Evolutionary conservation across 2,888 invertebrate genomes (phyloP), one percentile per base, ranked within the genome.

Genomic region (Peribatodes rhomboidaria): DNA sequence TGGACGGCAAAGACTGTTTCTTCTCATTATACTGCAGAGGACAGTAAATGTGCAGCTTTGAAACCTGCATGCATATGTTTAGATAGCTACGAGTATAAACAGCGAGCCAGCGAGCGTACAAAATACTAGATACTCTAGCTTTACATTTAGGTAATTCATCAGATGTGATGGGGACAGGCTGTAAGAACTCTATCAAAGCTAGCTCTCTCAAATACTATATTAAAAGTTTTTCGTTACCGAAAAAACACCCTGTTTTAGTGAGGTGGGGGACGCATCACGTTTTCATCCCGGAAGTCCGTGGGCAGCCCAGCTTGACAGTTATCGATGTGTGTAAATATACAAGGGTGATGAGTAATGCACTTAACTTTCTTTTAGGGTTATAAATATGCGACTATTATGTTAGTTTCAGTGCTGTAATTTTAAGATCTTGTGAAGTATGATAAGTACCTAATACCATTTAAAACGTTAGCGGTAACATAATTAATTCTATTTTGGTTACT

Each of bases 241-340:
- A 1, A 35, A 42, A 55, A 59, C 65, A 52, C 47, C 57, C 60
- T 65, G 52, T 53, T 27, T 58, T n/a, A 35, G 41, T n/a, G 22
- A 37, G 80, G 77, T 76, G 13, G 63, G 79, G 82, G 92, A 90
- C 87, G 88, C 88, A 89, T 86, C 83, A 80, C 85, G 88, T 87
- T 89, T 83, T 81, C 88, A 87, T 87, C 84, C 71, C 85, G 87
- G 87, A 88, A 80, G 79, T 88, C 86, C 86, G 85, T 75, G 75
- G 81, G 76, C 81, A 78, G 82, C 81, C 77, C 78, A 76, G 73
- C 79, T 74, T 81, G 88, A 88, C 87, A 84, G 87, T 86, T 88
- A 90, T 90, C 82, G 87, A 89, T 87, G 84, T 85, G 81, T 61
- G 47, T 66, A 70, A 65, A 67, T 65, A 68, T 61, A 70, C 39